Percentiles rank a stretch among this genome's conserved stretches.
Evolutionary conservation across 2,888 invertebrate genomes (phyloP).

Genomic region (Eupithecia subfuscata): DNA sequence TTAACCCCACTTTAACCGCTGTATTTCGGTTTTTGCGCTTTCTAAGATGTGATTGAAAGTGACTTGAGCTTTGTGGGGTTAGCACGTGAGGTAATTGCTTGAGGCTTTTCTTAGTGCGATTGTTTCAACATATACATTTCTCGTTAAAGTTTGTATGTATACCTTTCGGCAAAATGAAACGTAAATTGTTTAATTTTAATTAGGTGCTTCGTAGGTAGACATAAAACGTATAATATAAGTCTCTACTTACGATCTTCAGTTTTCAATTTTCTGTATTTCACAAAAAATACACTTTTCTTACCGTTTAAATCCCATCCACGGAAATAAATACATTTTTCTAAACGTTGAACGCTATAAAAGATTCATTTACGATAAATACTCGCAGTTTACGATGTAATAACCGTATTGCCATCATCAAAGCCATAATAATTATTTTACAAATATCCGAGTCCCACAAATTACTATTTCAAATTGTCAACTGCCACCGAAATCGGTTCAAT

Average conservation of each 20-base stretch:
- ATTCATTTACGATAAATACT: neutral
- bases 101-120: neutral
- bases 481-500: constrained; percentile 36
- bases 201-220: neutral
- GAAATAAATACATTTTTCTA: neutral
- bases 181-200: neutral
- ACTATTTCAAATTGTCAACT: constrained; percentile 33
- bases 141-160: neutral
- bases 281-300: too few species aligned
- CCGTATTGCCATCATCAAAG: neutral
- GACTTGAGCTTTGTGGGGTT: constrained; percentile 33
- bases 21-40: constrained; percentile 41
- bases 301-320: neutral
- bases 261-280: too few species aligned
- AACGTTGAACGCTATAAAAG: neutral
- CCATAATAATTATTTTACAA: constrained; percentile 16
- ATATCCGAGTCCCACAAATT: constrained; percentile 14
- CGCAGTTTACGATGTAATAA: constrained; percentile 1
- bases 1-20: constrained; percentile 30
- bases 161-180: neutral
- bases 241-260: neutral
- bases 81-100: constrained; percentile 23
- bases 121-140: neutral
- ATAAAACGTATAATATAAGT: neutral
- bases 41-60: constrained; percentile 42